phyloP scores from a whole-genome alignment of 2,113 vertebrate genomes.

The Vanacampus margaritifer region DNA sequence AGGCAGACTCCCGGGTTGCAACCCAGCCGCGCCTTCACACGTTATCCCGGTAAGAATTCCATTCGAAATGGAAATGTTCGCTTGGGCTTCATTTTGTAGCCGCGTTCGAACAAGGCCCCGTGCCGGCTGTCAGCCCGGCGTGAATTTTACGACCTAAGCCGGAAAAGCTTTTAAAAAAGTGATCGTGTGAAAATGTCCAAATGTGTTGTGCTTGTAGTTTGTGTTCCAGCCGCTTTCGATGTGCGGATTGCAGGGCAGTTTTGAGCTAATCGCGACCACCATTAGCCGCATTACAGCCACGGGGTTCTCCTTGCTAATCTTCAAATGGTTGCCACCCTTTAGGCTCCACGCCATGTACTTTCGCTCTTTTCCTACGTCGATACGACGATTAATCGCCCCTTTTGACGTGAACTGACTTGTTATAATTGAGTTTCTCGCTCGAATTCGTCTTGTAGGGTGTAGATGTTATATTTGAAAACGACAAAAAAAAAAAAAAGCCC shows the following conservation, averaged over 20 bases:
- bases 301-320: conserved; percentile 3
- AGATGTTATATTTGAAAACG: neutral
- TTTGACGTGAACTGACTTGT: neutral
- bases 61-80: conserved; percentile 4
- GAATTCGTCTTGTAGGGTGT: neutral
- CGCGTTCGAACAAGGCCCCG: conserved; percentile 39
- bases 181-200: neutral
- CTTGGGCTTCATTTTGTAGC: conserved; percentile 35
- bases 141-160: neutral
- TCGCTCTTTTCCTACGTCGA: neutral
- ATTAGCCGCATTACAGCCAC: conserved; percentile 5
- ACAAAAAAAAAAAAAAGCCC: neutral
- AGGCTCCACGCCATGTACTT: neutral
- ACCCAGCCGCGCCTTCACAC: conserved; percentile 32
- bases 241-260: neutral
- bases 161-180: neutral
- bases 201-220: neutral
- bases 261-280: neutral
- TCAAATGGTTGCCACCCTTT: conserved; percentile 5
- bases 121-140: conserved; percentile 30
- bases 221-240: neutral
- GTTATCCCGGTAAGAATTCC: conserved; percentile 59
- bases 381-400: neutral
- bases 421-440: too few species aligned
- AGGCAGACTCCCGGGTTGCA: conserved; percentile 31